These are phyloP conservation scores for Hyperopisus bebe DNA, from an alignment of 2,113 vertebrate genomes.

Conservation along the genomic window DNA sequence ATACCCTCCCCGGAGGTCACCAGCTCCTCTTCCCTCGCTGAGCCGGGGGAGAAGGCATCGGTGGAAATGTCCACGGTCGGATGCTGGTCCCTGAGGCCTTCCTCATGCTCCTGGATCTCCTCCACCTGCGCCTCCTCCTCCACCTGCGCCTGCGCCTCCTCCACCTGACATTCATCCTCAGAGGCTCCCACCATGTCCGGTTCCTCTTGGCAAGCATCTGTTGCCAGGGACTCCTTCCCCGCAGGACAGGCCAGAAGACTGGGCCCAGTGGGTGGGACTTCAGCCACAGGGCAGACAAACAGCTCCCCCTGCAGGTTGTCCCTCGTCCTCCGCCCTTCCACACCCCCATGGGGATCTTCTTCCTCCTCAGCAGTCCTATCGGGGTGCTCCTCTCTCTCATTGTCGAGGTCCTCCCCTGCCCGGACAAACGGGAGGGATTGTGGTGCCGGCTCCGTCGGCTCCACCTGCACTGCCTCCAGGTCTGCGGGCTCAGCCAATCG, in stretches of 20 bases:
- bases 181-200: slow-evolving; percentile 18
- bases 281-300: slow-evolving; percentile 5
- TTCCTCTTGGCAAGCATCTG: slow-evolving; percentile 36
- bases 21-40: slow-evolving; percentile 23
- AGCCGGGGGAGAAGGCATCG: neutral
- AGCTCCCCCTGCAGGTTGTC: slow-evolving; percentile 24
- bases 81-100: neutral
- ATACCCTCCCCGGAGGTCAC: neutral
- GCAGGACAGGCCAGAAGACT: neutral
- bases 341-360: slow-evolving; percentile 32
- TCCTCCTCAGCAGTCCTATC: slow-evolving; percentile 23
- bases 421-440: slow-evolving; percentile 42
- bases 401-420: slow-evolving; percentile 31
- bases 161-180: neutral
- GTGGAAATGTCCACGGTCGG: neutral
- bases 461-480: slow-evolving; percentile 68
- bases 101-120: neutral
- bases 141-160: neutral
- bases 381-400: slow-evolving; percentile 21
- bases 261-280: slow-evolving; percentile 24
- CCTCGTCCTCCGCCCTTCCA: slow-evolving; percentile 25
- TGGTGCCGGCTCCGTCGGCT: slow-evolving; percentile 39
- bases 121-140: neutral
- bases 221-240: slow-evolving; percentile 35
- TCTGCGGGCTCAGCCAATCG: slow-evolving; percentile 70